Percentiles rank a stretch among this genome's conserved stretches.
These are phyloP conservation scores for Calephelis virginiensis DNA, from an alignment of 1,140 invertebrate genomes.

Conservation along the genomic window DNA sequence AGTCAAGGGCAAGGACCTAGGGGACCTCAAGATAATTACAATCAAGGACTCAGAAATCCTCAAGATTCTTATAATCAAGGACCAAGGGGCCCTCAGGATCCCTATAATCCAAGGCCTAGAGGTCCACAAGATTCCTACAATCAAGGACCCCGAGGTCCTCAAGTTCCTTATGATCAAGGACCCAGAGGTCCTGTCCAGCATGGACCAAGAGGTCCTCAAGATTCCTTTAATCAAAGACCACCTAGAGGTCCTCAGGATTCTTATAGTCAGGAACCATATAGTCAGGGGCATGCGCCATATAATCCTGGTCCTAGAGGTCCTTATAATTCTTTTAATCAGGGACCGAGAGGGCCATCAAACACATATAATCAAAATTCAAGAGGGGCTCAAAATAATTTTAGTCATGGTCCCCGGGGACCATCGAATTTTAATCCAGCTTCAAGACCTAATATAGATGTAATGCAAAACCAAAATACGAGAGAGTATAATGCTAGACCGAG, in stretches of 20 bases:
- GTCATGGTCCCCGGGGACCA: conserved; percentile 4
- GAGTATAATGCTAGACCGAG: neutral
- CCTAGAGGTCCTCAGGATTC: neutral
- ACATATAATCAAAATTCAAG: conserved; percentile 17
- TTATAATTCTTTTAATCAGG: conserved; percentile 3
- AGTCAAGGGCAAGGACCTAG: conserved; percentile 24
- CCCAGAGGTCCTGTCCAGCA: neutral
- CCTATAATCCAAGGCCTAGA: conserved; percentile 19
- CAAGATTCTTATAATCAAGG: conserved; percentile 22
- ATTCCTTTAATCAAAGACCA: neutral
- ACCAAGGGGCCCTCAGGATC: conserved; percentile 6
- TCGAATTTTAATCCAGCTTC: neutral
- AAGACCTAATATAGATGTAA: neutral
- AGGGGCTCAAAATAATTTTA: conserved; percentile 6
- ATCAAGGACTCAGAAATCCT: conserved; percentile 11
- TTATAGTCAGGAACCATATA: neutral
- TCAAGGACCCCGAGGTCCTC: conserved; percentile 19
- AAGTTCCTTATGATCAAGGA: conserved; percentile 7
- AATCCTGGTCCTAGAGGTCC: neutral
- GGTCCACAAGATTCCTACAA: conserved; percentile 20
- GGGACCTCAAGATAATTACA: conserved; percentile 19
- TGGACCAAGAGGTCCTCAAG: conserved; percentile 1
- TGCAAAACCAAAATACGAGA: neutral
- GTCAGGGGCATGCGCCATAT: neutral
- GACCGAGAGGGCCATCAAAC: neutral